These are phyloP conservation scores for Trinorchestia longiramus DNA, from an alignment of 1,140 invertebrate species.

Conservation along the genomic window DNA sequence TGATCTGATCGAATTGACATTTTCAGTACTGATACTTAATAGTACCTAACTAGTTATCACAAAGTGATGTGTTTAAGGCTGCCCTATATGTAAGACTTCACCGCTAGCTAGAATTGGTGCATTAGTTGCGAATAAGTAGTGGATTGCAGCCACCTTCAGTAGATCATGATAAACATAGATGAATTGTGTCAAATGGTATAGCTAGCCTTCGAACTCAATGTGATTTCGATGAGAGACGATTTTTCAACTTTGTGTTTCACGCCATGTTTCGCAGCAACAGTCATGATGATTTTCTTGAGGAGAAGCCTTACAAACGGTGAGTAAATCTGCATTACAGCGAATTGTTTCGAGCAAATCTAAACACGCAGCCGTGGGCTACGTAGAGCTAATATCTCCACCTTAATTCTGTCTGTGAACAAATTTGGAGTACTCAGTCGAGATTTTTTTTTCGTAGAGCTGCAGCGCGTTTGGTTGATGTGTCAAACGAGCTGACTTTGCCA, in stretches of 20 bases:
- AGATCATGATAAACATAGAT: neutral
- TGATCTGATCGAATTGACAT: neutral
- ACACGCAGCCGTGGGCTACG: neutral
- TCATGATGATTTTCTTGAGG: conserved; percentile 65
- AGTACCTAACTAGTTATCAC: neutral
- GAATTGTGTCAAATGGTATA: neutral
- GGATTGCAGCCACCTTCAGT: neutral
- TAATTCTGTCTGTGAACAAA: neutral
- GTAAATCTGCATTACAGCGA: neutral
- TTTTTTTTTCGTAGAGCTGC: neutral
- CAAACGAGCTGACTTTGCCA: no score
- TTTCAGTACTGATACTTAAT: neutral
- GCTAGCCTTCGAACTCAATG: neutral
- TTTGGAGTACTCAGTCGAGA: neutral
- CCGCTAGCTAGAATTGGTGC: neutral
- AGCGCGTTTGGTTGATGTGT: neutral
- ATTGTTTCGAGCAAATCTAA: neutral
- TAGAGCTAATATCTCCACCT: neutral
- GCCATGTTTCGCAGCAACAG: conserved; percentile 65
- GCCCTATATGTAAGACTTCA: neutral
- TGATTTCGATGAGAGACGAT: neutral
- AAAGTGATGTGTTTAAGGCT: neutral
- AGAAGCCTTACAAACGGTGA: conserved; percentile 66
- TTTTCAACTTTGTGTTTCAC: neutral
- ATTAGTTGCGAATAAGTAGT: neutral